Evolutionary conservation across 2,113 vertebrate genomes (phyloP).

Genomic region (Bothrops jararaca): DNA sequence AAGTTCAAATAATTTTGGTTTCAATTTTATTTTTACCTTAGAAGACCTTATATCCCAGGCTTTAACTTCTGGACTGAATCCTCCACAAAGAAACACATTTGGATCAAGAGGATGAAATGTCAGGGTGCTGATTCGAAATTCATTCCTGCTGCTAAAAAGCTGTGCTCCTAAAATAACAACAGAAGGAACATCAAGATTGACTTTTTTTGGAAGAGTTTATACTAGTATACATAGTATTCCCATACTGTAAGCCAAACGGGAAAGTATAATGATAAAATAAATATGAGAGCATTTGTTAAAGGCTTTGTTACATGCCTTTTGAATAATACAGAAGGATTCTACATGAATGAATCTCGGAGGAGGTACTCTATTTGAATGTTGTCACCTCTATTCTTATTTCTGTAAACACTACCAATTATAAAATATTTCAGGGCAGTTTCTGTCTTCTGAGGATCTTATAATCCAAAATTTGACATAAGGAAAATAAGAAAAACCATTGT

Average conservation of each 20-base stretch:
- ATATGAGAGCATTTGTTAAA: not conserved
- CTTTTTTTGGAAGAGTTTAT: not conserved
- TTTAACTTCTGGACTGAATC: constrained; percentile 87
- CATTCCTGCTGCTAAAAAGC: constrained; percentile 74
- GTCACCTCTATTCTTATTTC: not conserved
- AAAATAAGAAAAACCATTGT: not conserved
- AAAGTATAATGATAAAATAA: constrained; percentile 13
- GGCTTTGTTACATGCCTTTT: not conserved
- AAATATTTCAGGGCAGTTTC: not conserved
- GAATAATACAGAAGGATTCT: not conserved
- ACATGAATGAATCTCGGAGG: not conserved
- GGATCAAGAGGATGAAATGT: constrained; percentile 80
- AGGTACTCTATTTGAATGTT: not conserved
- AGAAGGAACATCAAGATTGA: constrained; percentile 6
- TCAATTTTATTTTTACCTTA: constrained; percentile 75
- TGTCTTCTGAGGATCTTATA: not conserved
- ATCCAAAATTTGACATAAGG: not conserved
- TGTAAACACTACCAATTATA: not conserved
- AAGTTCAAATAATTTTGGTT: not conserved
- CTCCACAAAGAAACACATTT: constrained; percentile 85
- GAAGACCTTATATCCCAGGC: constrained; percentile 88
- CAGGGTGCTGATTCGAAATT: constrained; percentile 82
- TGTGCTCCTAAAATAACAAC: constrained; percentile 75
- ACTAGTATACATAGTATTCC: not conserved
- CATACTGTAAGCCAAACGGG: not conserved